Percentiles rank a stretch among this genome's conserved stretches.
Conservation (phyloP, 2,797 vertebrate genomes). For the Urosaurus nigricauda region DNA sequence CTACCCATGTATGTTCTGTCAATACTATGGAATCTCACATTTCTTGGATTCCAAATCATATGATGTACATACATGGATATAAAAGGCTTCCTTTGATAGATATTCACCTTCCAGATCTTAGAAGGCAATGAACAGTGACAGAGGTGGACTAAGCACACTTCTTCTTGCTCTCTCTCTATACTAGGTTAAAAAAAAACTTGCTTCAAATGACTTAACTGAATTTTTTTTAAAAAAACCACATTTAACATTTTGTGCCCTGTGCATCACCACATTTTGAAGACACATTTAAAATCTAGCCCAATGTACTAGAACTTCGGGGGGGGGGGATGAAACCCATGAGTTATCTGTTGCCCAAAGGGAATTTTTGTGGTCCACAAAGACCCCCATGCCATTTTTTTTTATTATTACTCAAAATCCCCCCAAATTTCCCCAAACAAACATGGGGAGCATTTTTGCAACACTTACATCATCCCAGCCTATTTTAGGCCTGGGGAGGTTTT, state of each 20-base stretch:
- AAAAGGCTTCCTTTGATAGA: background rate
- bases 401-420: too few relatives aligned
- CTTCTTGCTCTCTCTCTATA: background rate
- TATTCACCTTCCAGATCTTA: background rate
- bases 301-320: too few relatives aligned
- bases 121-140: background rate
- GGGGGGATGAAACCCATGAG: too few relatives aligned
- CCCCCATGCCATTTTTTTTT: too few relatives aligned
- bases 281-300: background rate
- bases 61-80: background rate
- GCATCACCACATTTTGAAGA: background rate
- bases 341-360: too few relatives aligned
- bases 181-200: background rate
- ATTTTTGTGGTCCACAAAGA: too few relatives aligned
- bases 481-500: too few relatives aligned
- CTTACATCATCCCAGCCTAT: too few relatives aligned
- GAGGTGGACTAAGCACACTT: background rate
- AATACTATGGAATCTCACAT: background rate
- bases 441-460: too few relatives aligned
- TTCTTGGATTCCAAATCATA: background rate
- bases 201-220: background rate
- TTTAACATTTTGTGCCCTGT: too few relatives aligned
- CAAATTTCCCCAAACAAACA: too few relatives aligned
- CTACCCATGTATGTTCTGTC: background rate
- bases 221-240: too few relatives aligned